phyloP scores from a whole-genome alignment of 2,797 vertebrate species.

The Buphagus erythrorhynchus region DNA sequence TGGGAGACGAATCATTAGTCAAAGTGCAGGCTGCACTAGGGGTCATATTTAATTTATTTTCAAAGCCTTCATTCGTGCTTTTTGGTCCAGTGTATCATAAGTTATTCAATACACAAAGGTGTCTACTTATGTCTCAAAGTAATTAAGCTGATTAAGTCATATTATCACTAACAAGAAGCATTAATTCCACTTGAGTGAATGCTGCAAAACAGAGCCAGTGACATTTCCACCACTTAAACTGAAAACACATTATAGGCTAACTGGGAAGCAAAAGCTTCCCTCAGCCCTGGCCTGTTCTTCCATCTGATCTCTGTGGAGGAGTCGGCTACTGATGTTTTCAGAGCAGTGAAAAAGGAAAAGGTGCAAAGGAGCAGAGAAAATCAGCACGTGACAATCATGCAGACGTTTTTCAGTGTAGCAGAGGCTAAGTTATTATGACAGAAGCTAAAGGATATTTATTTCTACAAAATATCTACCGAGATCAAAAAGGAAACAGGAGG shows the following conservation, averaged over 20 bases:
- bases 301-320: slow-evolving; percentile 21
- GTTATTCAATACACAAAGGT: slow-evolving; percentile 77
- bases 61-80: slow-evolving; percentile 61
- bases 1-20: slow-evolving; percentile 63
- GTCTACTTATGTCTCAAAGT: slow-evolving; percentile 71
- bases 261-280: slow-evolving; percentile 7
- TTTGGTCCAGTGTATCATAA: slow-evolving; percentile 65
- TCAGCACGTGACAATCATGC: neutral
- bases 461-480: neutral
- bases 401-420: neutral
- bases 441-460: slow-evolving; percentile 8
- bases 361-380: slow-evolving; percentile 15
- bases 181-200: slow-evolving; percentile 59
- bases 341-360: neutral
- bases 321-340: slow-evolving; percentile 5
- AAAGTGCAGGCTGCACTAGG: slow-evolving; percentile 58
- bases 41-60: slow-evolving; percentile 78
- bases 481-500: neutral
- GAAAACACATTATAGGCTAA: slow-evolving; percentile 25
- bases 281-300: neutral
- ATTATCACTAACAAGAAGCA: slow-evolving; percentile 73
- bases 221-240: slow-evolving; percentile 58
- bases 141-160: slow-evolving; percentile 77
- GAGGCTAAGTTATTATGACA: neutral
- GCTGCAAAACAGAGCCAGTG: slow-evolving; percentile 37